These are phyloP conservation scores for Eospalax fontanierii DNA, from an alignment of 2,797 vertebrate genomes.

Conservation along the genomic window DNA sequence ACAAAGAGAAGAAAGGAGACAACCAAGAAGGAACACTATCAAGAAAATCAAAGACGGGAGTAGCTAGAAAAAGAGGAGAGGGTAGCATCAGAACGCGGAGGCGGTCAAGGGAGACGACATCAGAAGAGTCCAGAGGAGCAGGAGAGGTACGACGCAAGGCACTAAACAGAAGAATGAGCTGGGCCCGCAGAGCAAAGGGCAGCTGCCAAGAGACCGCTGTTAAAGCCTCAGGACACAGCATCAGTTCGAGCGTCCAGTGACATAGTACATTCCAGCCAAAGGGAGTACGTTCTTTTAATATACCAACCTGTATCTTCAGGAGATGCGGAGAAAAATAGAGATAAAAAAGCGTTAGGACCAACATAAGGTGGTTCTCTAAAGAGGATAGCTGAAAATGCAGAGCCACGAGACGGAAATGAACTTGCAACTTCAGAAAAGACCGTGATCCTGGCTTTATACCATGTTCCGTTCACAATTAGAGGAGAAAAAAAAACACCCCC, in stretches of 20 bases:
- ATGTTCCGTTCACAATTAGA: constrained; percentile 74
- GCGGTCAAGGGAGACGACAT: background rate
- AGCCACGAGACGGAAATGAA: constrained; percentile 50
- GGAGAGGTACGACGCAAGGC: background rate
- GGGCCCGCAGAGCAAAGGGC: background rate
- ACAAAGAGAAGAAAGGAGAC: background rate
- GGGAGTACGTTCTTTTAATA: background rate
- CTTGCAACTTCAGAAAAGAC: constrained; percentile 44
- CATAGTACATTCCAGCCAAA: background rate
- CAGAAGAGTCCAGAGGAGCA: background rate
- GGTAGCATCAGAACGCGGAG: background rate
- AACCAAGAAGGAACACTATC: background rate
- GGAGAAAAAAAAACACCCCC: constrained; percentile 59
- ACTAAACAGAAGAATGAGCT: background rate
- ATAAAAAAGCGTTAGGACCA: background rate
- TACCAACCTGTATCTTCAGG: background rate
- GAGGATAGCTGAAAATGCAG: constrained; percentile 49
- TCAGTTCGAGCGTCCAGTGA: background rate
- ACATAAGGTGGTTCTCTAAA: constrained; percentile 13
- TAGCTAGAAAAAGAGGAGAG: background rate
- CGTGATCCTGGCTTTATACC: constrained; percentile 58
- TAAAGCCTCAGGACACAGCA: background rate
- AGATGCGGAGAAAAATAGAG: constrained; percentile 15
- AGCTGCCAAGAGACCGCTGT: background rate
- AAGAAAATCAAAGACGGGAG: background rate